Evolutionary conservation across 2,888 invertebrate genomes (phyloP).

Genomic region (Frankliniella fusca): DNA sequence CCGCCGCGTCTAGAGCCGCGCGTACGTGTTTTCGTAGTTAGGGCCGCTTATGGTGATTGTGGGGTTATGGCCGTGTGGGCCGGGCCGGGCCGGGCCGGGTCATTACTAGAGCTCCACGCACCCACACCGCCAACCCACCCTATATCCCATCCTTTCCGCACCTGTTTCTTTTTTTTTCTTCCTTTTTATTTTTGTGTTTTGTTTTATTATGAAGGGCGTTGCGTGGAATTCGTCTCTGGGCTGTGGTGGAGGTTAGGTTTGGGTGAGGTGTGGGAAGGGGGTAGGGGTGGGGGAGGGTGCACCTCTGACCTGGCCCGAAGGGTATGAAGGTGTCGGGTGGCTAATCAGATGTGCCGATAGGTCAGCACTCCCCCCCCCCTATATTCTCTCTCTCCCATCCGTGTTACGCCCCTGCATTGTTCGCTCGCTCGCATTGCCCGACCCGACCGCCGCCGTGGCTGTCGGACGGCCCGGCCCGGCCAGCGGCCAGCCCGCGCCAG

Average conservation of each 20-base stretch:
- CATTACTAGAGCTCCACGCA: background rate
- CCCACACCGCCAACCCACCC: background rate
- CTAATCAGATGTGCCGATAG: constrained; percentile 13
- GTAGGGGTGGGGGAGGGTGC: background rate
- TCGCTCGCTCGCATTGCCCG: too few species aligned
- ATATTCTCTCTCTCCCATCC: too few species aligned
- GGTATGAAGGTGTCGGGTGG: constrained; percentile 2
- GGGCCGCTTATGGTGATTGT: constrained; percentile 25
- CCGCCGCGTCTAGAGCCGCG: too few species aligned
- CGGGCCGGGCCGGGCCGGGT: background rate
- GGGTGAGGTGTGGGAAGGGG: background rate
- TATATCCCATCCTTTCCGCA: background rate
- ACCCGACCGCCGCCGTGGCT: background rate
- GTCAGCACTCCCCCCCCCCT: background rate
- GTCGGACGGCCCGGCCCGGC: background rate
- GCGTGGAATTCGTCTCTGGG: background rate
- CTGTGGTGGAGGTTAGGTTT: background rate
- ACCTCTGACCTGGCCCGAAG: background rate
- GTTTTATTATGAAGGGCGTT: background rate
- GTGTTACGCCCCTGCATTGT: too few species aligned
- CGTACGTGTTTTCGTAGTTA: constrained; percentile 19
- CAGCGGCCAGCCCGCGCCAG: too few species aligned
- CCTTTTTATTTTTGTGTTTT: background rate
- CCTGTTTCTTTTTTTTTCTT: background rate
- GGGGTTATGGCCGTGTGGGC: constrained; percentile 15